phyloP scores from a whole-genome alignment of 2,113 vertebrate genomes.

The Phrynosoma platyrhinos region DNA sequence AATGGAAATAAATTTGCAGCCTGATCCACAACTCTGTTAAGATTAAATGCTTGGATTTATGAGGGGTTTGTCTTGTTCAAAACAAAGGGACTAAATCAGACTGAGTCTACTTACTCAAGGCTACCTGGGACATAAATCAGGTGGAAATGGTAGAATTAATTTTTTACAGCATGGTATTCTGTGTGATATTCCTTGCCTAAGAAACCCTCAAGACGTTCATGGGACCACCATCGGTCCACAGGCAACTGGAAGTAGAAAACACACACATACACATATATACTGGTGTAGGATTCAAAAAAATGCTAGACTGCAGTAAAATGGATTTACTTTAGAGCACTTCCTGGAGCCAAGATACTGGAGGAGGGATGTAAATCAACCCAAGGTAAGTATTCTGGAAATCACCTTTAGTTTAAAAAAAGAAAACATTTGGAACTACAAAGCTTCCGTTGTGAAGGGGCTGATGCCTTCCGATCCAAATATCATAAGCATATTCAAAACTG shows the following conservation, averaged over 20 bases:
- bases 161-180: not conserved
- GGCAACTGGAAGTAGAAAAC: no score
- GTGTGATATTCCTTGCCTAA: no score
- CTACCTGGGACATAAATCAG: conserved; percentile 5
- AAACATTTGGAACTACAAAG: not conserved
- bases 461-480: not conserved
- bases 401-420: not conserved
- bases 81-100: not conserved
- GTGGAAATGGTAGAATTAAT: not conserved
- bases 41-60: conserved; percentile 6
- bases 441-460: not conserved
- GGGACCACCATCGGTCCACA: no score
- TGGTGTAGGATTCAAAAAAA: no score
- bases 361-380: no score
- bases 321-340: no score
- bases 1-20: not conserved
- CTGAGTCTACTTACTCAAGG: not conserved
- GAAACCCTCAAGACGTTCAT: no score
- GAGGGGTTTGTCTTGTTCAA: not conserved
- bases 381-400: not conserved
- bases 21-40: not conserved
- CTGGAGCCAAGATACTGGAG: no score
- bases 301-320: no score
- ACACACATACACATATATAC: no score
- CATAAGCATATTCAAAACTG: not conserved